phyloP scores from a whole-genome alignment of 2,797 vertebrate genomes.

The Epinephelus malabaricus region DNA sequence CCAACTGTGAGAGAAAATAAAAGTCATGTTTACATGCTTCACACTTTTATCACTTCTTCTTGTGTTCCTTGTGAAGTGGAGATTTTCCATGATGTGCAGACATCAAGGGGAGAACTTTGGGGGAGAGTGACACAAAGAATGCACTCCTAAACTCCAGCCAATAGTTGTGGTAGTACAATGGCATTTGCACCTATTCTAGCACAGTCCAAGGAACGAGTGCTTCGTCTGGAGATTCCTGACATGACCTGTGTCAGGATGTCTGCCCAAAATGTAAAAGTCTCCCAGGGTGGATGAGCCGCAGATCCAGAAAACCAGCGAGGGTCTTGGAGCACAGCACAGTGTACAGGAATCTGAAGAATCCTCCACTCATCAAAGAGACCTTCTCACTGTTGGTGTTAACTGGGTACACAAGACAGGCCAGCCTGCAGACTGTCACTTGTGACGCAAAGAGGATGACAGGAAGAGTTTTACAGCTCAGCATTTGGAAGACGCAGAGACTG shows the following conservation, averaged over 20 bases:
- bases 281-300: conserved; percentile 23
- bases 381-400: conserved; percentile 58
- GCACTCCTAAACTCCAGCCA: conserved; percentile 39
- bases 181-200: conserved; percentile 35
- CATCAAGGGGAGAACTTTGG: conserved; percentile 18
- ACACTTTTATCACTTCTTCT: conserved; percentile 43
- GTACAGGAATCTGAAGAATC: conserved; percentile 75
- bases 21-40: conserved; percentile 65
- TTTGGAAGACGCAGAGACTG: background rate
- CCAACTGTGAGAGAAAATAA: conserved; percentile 51
- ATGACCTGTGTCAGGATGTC: conserved; percentile 23
- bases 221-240: conserved; percentile 31
- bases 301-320: conserved; percentile 25
- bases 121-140: conserved; percentile 16
- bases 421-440: conserved; percentile 59
- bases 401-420: conserved; percentile 56
- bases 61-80: conserved; percentile 55
- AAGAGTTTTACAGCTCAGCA: conserved; percentile 45
- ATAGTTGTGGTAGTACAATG: conserved; percentile 26
- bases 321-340: conserved; percentile 26
- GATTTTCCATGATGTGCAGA: conserved; percentile 54
- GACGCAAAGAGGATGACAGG: conserved; percentile 32
- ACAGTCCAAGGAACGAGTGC: background rate
- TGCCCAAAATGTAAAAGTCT: conserved; percentile 39
- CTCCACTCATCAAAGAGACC: conserved; percentile 61